A percentile compares a stretch with the other conserved stretches of the same genome.
These are phyloP conservation scores for Drosophila tristis DNA, from an alignment of 1,140 invertebrate genomes.

Conservation along the genomic window DNA sequence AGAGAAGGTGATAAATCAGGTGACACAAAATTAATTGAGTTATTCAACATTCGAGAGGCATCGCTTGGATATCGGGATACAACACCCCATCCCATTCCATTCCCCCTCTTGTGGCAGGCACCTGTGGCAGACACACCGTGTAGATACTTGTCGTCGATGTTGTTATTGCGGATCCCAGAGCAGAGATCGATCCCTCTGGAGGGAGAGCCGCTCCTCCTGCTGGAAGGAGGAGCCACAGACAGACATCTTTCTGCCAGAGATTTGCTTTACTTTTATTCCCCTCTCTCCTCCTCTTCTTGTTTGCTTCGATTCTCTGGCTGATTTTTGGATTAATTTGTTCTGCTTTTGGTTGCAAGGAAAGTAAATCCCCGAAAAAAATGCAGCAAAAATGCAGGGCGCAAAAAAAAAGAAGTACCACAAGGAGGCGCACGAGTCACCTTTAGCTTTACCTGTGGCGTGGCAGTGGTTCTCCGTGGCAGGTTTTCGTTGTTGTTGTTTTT, in stretches of 20 bases:
- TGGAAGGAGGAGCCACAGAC: slow-evolving; percentile 32
- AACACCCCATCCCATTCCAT: neutral
- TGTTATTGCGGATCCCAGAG: slow-evolving; percentile 67
- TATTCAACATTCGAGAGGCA: slow-evolving; percentile 74
- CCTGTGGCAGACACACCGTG: slow-evolving; percentile 39
- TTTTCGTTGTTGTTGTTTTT: slow-evolving; percentile 13
- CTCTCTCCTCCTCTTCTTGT: slow-evolving; percentile 23
- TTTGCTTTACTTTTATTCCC: slow-evolving; percentile 35
- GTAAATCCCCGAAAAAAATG: slow-evolving; percentile 60
- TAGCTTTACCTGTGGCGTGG: slow-evolving; percentile 43
- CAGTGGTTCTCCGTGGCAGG: slow-evolving; percentile 30
- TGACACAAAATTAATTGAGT: slow-evolving; percentile 84
- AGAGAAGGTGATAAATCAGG: slow-evolving; percentile 83
- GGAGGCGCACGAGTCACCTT: slow-evolving; percentile 57
- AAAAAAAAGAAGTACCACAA: slow-evolving; percentile 21
- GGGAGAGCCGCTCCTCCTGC: slow-evolving; percentile 1
- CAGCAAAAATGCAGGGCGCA: neutral
- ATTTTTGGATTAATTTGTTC: slow-evolving; percentile 83
- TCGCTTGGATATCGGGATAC: slow-evolving; percentile 37
- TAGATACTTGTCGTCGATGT: slow-evolving; percentile 71
- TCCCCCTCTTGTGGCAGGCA: slow-evolving; percentile 4
- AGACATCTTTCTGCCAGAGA: slow-evolving; percentile 24
- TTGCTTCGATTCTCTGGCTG: slow-evolving; percentile 58
- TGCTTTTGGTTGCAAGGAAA: slow-evolving; percentile 46
- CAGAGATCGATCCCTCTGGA: slow-evolving; percentile 51